These are phyloP conservation scores for Pseudoatta argentina DNA, from an alignment of 1,140 invertebrate genomes.

Conservation along the genomic window DNA sequence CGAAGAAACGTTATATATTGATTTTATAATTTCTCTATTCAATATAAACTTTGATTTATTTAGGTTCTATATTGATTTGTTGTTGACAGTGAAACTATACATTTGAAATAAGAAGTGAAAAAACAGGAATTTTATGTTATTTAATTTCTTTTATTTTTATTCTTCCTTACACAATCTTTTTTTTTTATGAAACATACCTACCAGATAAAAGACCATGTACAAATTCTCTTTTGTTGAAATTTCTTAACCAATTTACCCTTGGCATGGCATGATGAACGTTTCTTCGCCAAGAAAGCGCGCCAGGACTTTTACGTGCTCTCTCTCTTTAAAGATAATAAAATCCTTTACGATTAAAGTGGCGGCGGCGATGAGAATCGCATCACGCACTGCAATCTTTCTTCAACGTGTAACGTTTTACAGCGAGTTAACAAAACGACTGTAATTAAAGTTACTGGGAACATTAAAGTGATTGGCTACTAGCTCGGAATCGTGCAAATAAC, in stretches of 20 bases:
- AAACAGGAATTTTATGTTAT: neutral
- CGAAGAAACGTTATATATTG: neutral
- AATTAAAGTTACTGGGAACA: constrained; percentile 23
- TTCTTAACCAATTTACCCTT: constrained; percentile 1
- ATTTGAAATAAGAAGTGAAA: neutral
- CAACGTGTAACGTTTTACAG: constrained; percentile 11
- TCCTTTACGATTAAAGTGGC: constrained; percentile 37
- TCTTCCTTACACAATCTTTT: neutral
- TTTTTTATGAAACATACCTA: neutral
- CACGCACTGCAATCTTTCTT: neutral
- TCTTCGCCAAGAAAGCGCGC: neutral
- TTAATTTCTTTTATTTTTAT: neutral
- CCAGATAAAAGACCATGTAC: neutral
- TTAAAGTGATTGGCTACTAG: constrained; percentile 18
- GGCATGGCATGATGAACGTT: constrained; percentile 5
- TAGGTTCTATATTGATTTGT: neutral
- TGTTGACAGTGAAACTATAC: neutral
- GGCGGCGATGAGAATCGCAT: neutral
- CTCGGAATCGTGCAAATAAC: constrained; percentile 40
- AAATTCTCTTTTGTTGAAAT: constrained; percentile 16
- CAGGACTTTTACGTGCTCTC: constrained; percentile 15
- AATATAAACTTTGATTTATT: neutral
- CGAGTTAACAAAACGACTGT: constrained; percentile 21
- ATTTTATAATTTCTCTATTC: neutral
- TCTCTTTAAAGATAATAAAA: constrained; percentile 39